Conservation (phyloP, 2,113 vertebrate genomes). For the Carlito syrichta region DNA sequence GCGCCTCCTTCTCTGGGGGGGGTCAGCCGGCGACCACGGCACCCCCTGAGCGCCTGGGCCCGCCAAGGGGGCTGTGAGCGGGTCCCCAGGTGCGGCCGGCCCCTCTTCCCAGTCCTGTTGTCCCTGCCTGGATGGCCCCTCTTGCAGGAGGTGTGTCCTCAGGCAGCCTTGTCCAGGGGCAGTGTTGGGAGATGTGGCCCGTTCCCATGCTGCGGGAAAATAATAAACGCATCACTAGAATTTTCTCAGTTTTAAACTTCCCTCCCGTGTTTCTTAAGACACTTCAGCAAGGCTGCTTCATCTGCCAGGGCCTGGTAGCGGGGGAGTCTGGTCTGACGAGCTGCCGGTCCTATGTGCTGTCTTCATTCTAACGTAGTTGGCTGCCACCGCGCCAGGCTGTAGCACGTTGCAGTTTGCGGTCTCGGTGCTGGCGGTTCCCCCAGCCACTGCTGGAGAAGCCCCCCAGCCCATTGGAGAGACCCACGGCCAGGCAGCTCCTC, state of each 20-base stretch:
- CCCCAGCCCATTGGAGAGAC: no score
- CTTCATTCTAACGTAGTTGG: neutral
- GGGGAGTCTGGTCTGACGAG: neutral
- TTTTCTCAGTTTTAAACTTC: neutral
- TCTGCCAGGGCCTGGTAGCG: neutral
- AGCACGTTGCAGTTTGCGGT: no score
- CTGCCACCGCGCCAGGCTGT: neutral
- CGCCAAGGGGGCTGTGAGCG: no score
- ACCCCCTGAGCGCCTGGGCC: neutral
- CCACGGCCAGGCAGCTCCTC: neutral
- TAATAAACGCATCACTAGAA: neutral
- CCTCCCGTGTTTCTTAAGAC: neutral
- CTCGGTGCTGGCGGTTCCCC: neutral
- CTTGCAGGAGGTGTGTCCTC: neutral
- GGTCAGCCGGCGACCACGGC: neutral
- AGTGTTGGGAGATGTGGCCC: neutral
- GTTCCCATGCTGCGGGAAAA: neutral
- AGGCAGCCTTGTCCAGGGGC: neutral
- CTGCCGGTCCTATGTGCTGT: neutral
- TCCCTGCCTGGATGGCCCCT: no score
- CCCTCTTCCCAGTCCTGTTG: neutral
- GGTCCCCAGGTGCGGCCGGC: neutral
- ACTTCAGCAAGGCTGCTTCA: neutral
- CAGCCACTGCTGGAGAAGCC: no score
- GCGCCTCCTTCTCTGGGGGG: neutral